Percentiles rank a stretch among this genome's conserved stretches.
Conservation (phyloP, 2,888 invertebrate species). For the Nipponacmea schrenckii region DNA sequence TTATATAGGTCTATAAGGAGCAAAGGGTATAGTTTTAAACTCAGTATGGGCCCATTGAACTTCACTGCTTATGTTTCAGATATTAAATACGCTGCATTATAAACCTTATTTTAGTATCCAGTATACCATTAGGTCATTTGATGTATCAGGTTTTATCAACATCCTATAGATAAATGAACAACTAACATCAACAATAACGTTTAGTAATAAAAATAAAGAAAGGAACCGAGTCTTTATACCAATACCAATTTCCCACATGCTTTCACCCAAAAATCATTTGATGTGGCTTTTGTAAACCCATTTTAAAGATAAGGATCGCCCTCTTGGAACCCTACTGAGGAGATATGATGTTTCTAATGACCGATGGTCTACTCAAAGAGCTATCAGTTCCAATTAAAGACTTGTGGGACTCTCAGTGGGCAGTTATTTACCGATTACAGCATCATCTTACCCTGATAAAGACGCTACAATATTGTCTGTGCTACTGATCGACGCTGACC, state of each 20-base stretch:
- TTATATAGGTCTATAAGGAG: no score
- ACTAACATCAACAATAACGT: not conserved
- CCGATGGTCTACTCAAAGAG: constrained; percentile 2
- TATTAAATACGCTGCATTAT: no score
- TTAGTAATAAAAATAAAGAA: constrained; percentile 5
- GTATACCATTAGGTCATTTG: not conserved
- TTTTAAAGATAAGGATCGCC: constrained; percentile 7
- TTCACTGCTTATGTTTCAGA: no score
- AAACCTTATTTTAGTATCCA: no score
- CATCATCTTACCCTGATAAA: constrained; percentile 1
- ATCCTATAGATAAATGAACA: not conserved
- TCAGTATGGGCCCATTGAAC: no score
- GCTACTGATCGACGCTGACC: not conserved
- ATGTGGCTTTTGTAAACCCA: not conserved
- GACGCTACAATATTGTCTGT: not conserved
- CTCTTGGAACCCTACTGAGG: not conserved
- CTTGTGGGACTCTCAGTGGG: constrained; percentile 2
- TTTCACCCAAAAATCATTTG: not conserved
- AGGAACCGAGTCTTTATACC: not conserved
- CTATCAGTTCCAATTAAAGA: constrained; percentile 9
- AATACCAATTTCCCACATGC: not conserved
- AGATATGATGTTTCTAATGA: constrained; percentile 7
- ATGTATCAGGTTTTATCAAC: not conserved
- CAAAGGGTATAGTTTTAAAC: no score
- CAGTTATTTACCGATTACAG: not conserved